A percentile compares a stretch with the other conserved stretches of the same genome.
Conservation (phyloP, 1,140 invertebrate species). For the Cydia fagiglandana region DNA sequence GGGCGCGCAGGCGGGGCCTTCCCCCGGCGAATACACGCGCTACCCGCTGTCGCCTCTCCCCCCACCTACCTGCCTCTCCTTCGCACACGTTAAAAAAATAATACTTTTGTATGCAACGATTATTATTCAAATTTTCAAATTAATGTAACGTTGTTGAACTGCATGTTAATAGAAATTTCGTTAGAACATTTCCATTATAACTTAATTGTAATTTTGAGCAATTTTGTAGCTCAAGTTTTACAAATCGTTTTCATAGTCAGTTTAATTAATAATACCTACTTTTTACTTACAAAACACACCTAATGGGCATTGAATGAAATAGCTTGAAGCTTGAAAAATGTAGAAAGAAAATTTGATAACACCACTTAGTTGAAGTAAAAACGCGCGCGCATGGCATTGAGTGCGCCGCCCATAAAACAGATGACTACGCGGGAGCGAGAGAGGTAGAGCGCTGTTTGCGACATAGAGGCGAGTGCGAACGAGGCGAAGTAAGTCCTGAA, state of each 20-base stretch:
- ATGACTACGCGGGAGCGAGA: slow-evolving; percentile 18
- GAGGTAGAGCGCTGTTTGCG: neutral
- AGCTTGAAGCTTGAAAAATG: neutral
- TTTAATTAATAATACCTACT: neutral
- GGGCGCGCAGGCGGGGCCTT: slow-evolving; percentile 49
- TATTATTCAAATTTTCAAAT: slow-evolving; percentile 26
- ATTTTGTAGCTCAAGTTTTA: neutral
- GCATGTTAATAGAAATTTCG: slow-evolving; percentile 3
- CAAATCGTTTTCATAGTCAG: neutral
- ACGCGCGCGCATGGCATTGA: slow-evolving; percentile 25
- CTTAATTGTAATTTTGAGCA: neutral
- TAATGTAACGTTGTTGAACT: slow-evolving; percentile 24
- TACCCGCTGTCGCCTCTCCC: slow-evolving; percentile 60
- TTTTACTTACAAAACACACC: neutral
- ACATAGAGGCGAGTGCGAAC: neutral
- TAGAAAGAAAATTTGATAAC: slow-evolving; percentile 14
- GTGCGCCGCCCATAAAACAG: slow-evolving; percentile 30
- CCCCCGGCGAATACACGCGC: slow-evolving; percentile 56
- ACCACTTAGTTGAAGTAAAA: slow-evolving; percentile 9
- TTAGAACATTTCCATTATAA: neutral
- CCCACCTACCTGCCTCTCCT: slow-evolving; percentile 38
- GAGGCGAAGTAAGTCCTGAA: neutral
- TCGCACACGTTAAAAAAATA: slow-evolving; percentile 37
- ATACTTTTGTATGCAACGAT: slow-evolving; percentile 21
- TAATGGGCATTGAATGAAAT: neutral